These are phyloP conservation scores for Neodiprion fabricii DNA, from an alignment of 1,140 invertebrate genomes.

Conservation along the genomic window DNA sequence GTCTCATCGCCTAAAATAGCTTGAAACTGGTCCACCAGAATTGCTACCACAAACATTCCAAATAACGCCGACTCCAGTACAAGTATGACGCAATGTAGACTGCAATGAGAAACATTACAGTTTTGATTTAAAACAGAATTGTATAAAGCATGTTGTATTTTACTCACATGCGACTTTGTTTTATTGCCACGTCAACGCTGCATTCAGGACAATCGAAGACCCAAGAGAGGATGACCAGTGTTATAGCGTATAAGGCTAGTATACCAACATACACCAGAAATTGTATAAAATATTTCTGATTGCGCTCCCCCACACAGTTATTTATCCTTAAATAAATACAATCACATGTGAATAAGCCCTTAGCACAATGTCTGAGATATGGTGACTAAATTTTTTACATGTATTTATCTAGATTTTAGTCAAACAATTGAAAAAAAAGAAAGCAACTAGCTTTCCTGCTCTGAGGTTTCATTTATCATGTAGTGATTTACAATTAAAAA, in stretches of 20 bases:
- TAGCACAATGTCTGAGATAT: conserved; percentile 9
- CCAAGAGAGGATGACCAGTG: conserved; percentile 78
- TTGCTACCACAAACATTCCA: conserved; percentile 89
- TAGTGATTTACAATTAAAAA: too few relatives aligned
- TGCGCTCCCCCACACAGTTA: conserved; percentile 92
- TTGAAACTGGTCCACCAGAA: conserved; percentile 88
- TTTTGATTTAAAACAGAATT: conserved; percentile 4
- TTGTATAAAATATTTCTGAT: conserved; percentile 94
- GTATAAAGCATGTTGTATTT: conserved; percentile 17
- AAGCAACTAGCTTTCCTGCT: too few relatives aligned
- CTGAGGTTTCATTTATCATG: too few relatives aligned
- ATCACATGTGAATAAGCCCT: conserved; percentile 17
- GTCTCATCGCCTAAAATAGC: conserved; percentile 86
- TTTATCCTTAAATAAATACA: conserved; percentile 76
- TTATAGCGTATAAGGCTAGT: conserved; percentile 73
- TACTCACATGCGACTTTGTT: conserved; percentile 81
- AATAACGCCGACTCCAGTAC: conserved; percentile 85
- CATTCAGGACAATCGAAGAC: conserved; percentile 75
- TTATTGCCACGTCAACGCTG: conserved; percentile 70
- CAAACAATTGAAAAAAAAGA: neutral
- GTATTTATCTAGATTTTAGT: neutral
- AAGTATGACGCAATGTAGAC: conserved; percentile 85
- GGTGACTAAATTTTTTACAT: conserved; percentile 16
- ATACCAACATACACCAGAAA: conserved; percentile 84
- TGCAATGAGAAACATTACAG: conserved; percentile 57